phyloP scores from a whole-genome alignment of 2,797 vertebrate genomes.

The Toxotes lorentzi region DNA sequence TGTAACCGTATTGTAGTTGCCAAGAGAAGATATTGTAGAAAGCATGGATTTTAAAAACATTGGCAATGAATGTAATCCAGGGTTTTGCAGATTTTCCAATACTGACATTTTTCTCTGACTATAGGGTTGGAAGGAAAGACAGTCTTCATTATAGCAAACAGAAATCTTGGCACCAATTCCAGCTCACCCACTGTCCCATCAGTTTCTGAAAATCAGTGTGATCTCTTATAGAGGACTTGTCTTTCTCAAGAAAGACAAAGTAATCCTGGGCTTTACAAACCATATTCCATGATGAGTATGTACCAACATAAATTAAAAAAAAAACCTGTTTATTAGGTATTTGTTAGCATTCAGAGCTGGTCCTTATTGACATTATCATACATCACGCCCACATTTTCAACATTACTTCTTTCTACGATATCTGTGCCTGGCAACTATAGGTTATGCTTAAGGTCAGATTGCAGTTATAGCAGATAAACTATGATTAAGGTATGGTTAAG shows the following conservation, averaged over 20 bases:
- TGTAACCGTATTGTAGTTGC: background rate
- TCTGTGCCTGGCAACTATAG: background rate
- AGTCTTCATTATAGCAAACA: background rate
- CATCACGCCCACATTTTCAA: background rate
- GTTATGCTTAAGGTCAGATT: slow-evolving; percentile 2
- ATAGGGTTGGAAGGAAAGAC: background rate
- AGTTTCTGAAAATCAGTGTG: background rate
- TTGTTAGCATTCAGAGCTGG: background rate
- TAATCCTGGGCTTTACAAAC: background rate
- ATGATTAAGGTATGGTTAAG: slow-evolving; percentile 2
- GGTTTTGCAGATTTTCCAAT: background rate
- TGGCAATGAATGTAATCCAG: background rate
- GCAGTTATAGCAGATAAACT: background rate
- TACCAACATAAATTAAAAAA: background rate
- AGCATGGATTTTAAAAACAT: background rate
- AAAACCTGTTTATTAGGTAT: background rate
- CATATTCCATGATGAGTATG: background rate
- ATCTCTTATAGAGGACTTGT: background rate
- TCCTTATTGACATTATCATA: background rate
- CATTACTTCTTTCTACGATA: background rate
- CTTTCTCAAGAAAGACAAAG: background rate
- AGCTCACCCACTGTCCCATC: background rate
- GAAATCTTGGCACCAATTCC: background rate
- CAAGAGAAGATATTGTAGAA: background rate
- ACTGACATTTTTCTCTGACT: background rate